Base-by-base conservation (phyloP, 2,888 invertebrate genomes). In the Leptothorax acervorum region DNA sequence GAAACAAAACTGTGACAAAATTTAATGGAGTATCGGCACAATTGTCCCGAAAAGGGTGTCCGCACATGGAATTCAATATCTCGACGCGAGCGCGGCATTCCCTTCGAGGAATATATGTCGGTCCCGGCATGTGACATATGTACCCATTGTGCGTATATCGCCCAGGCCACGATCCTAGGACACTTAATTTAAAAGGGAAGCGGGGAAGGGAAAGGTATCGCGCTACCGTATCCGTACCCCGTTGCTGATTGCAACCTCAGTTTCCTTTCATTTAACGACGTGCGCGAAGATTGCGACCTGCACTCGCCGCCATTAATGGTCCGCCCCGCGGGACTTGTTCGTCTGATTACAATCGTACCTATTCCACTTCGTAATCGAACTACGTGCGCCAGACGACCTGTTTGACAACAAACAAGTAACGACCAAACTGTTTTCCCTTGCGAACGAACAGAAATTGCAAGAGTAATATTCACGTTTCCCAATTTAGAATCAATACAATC, bases 171-270 rank as follows among this genome's bases (percentile, higher is more conserved):
- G 74, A 79, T 82, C 65, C 68, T 62, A 79, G 55, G 23, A 51
- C 12, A 55, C 73, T 85, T 66, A 81, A 88, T 88, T 85, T 68
- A 85, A 85, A 76, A 82, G 62, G 65, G 66, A 60, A 57, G 23
- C 66, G 71, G 71, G 62, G 53, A 15, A 45, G 12, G 28, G 8
- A 23, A 23, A 9, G 23, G 9, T 51, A 53, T 74, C 53, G 53
- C 68, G 18, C 12, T 62, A 28, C 4, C 18, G 45, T 42, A 31
- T 45, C 35, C 48, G 31, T 5, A 18, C 48, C n/a, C 65, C n/a
- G 62, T 45, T 73, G 57, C n/a, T 84, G 82, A 86, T 88, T 76
- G 86, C 73, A 62, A 81, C 83, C 60, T 57, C 60, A n/a, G 51
- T 76, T 71, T 71, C 74, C 65, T 86, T 74, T 84, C 81, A 63